Evolutionary conservation across 2,113 vertebrate species (phyloP).

Genomic region (Tragelaphus imberbis): DNA sequence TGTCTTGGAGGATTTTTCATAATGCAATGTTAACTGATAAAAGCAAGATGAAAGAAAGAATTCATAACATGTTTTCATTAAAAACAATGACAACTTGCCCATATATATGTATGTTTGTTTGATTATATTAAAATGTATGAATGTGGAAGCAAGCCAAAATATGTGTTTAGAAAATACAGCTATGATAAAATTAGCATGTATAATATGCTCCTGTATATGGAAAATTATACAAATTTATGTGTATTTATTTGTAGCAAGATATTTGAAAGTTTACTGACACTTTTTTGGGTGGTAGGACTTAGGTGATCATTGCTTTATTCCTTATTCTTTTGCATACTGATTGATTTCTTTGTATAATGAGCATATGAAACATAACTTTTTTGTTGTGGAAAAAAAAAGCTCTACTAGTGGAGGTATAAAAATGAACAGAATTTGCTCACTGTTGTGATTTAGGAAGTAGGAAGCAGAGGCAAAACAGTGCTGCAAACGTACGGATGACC

Average conservation of each 20-base stretch:
- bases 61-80: background rate
- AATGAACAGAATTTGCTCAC: background rate
- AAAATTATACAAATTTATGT: conserved; percentile 10
- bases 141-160: background rate
- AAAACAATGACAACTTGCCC: background rate
- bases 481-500: background rate
- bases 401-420: background rate
- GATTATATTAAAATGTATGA: background rate
- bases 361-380: background rate
- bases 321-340: background rate
- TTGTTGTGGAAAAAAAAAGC: background rate
- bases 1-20: background rate
- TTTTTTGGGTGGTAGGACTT: conserved; percentile 7
- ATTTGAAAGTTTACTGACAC: background rate
- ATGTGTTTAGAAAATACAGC: background rate
- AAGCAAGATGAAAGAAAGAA: conserved; percentile 26
- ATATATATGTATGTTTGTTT: background rate
- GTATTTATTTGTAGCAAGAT: conserved; percentile 1
- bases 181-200: background rate
- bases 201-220: background rate
- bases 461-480: background rate
- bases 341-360: conserved; percentile 10
- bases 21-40: background rate
- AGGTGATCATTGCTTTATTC: background rate
- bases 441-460: background rate